Evolutionary conservation across 2,888 invertebrate species (phyloP), one percentile per base, ranked within the genome.

Genomic region (Enchytraeus crypticus): DNA sequence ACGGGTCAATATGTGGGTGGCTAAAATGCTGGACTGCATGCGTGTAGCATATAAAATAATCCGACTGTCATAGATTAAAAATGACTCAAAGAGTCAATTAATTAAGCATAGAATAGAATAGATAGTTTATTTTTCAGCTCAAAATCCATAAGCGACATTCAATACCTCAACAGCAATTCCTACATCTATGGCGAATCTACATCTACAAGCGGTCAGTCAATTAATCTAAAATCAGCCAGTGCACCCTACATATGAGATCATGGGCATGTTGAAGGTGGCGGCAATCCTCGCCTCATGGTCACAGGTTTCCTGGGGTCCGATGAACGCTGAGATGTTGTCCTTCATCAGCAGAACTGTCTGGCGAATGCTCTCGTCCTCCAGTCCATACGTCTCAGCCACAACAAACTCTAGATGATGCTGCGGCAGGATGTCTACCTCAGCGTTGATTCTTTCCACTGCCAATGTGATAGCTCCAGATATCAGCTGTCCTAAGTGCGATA

Each of bases 221-320:
- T n/a, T n/a, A n/a, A n/a, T n/a, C n/a, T n/a, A n/a, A n/a, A n/a
- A n/a, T n/a, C n/a, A n/a, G n/a, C n/a, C n/a, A n/a, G n/a, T n/a
- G 11, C 14, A 43, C n/a, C 90, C 87, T 81, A 93, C 93, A 77
- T 93, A 93, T 69, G 93, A 93, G 74, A 93, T 88, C 93, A 95
- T 93, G 4, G 92, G 92, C 54, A 92, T 82, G 79, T 93, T 92
- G 81, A 93, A 92, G 47, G 92, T 88, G 1, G 92, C 88, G 0
- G 93, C 92, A 86, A 95, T 88, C 69, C 89, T 85, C 0, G 90
- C 93, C 80, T 95, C 93, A 78, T 92, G 91, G 26, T 90, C 86
- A 78, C 93, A 78, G 0, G 91, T 89, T 77, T 90, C 90, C 74
- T 89, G 89, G 0, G 89, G 89, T 0, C 92, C 93, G 70, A 95